These are phyloP conservation scores for Sinocyclocheilus grahami DNA, from an alignment of 2,113 vertebrate genomes.

Conservation along the genomic window DNA sequence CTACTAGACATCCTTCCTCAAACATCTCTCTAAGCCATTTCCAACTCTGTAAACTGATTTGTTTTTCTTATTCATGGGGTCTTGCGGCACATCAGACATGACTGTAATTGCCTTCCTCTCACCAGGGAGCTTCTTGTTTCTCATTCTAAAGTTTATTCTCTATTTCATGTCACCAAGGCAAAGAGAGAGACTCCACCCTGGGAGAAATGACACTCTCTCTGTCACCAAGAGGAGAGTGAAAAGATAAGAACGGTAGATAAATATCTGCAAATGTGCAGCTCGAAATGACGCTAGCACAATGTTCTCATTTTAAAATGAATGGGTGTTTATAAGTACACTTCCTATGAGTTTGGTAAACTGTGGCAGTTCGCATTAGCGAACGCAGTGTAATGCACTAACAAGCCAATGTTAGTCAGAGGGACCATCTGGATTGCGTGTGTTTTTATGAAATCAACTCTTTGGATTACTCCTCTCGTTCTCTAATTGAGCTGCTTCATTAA, in stretches of 20 bases:
- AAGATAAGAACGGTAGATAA: slow-evolving; percentile 22
- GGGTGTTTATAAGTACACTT: slow-evolving; percentile 20
- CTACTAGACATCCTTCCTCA: slow-evolving; percentile 31
- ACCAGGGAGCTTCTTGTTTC: slow-evolving; percentile 64
- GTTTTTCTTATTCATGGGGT: slow-evolving; percentile 59
- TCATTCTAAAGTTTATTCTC: slow-evolving; percentile 63
- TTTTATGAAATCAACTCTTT: slow-evolving; percentile 25
- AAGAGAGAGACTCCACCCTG: slow-evolving; percentile 33
- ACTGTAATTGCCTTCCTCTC: slow-evolving; percentile 64
- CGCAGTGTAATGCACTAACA: background rate
- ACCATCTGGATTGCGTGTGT: slow-evolving; percentile 4
- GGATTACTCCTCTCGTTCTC: background rate
- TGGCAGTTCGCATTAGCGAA: background rate
- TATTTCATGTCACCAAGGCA: slow-evolving; percentile 63
- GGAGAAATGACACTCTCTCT: slow-evolving; percentile 56
- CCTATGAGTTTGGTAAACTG: background rate
- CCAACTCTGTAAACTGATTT: slow-evolving; percentile 48
- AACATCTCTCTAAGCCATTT: slow-evolving; percentile 46
- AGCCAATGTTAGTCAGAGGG: background rate
- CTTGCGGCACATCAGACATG: slow-evolving; percentile 61
- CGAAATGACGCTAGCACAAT: background rate
- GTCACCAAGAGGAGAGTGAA: slow-evolving; percentile 46
- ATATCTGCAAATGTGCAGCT: slow-evolving; percentile 23
- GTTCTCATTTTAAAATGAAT: slow-evolving; percentile 7
- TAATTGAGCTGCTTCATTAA: slow-evolving; percentile 19